These are phyloP conservation scores for Nibea albiflora DNA, from an alignment of 2,113 vertebrate species.

Conservation along the genomic window DNA sequence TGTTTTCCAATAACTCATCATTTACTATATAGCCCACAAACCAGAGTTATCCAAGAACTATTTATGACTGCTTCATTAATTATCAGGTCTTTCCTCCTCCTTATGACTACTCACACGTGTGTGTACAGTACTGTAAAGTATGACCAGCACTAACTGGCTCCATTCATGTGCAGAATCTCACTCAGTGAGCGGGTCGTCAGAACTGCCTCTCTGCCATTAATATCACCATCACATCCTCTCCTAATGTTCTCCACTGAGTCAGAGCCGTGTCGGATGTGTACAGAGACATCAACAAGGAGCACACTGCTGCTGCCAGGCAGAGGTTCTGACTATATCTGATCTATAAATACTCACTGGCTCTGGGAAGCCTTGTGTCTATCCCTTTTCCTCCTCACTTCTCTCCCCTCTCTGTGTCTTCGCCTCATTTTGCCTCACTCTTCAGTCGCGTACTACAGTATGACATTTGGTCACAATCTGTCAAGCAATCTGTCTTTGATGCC, in stretches of 20 bases:
- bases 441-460: conserved; percentile 34
- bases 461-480: conserved; percentile 69
- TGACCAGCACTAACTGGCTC: background rate
- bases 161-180: conserved; percentile 30
- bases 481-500: conserved; percentile 60
- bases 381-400: conserved; percentile 36
- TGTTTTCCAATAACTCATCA: background rate
- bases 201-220: conserved; percentile 35
- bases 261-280: conserved; percentile 52
- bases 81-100: background rate
- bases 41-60: background rate
- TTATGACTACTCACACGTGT: background rate
- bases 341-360: conserved; percentile 78
- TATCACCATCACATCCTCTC: conserved; percentile 43
- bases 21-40: background rate
- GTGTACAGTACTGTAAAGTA: background rate
- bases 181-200: conserved; percentile 13
- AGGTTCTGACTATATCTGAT: conserved; percentile 75
- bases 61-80: background rate
- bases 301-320: conserved; percentile 72
- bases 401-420: conserved; percentile 20
- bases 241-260: conserved; percentile 60
- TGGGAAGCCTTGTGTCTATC: conserved; percentile 64
- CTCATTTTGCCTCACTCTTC: conserved; percentile 41
- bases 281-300: conserved; percentile 64